A percentile compares a stretch with the other conserved stretches of the same genome.
phyloP scores from a whole-genome alignment of 2,888 invertebrate genomes.

The Myopa tessellatipennis region DNA sequence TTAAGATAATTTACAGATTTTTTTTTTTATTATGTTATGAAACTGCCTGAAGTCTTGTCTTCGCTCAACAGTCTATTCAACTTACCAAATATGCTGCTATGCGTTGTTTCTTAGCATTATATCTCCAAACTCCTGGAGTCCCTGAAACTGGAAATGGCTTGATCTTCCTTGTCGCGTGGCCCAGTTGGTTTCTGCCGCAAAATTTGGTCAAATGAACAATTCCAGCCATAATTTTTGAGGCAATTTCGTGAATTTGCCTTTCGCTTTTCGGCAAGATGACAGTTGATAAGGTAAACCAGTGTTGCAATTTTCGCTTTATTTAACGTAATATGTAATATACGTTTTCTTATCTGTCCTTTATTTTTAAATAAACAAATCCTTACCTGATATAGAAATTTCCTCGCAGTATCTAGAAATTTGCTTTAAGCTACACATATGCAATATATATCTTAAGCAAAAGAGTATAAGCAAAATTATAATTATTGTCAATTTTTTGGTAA shows the following conservation, averaged over 20 bases:
- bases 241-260: background rate
- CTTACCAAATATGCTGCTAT: constrained; percentile 50
- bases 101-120: constrained; percentile 45
- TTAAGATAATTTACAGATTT: background rate
- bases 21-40: constrained; percentile 50
- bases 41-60: constrained; percentile 54
- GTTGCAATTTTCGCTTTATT: background rate
- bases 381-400: no score
- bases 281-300: constrained; percentile 1
- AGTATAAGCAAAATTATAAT: no score
- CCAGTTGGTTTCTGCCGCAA: constrained; percentile 54
- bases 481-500: no score
- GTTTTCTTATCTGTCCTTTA: background rate
- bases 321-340: background rate
- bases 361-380: no score
- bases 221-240: constrained; percentile 59
- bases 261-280: background rate
- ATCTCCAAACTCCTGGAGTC: constrained; percentile 45
- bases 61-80: constrained; percentile 15
- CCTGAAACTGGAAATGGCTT: constrained; percentile 45
- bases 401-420: no score
- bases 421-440: no score
- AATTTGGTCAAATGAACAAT: constrained; percentile 59
- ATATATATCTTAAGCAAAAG: no score
- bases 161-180: constrained; percentile 41